Evolutionary conservation across 2,113 vertebrate species (phyloP).

Genomic region (Pluvialis apricaria): DNA sequence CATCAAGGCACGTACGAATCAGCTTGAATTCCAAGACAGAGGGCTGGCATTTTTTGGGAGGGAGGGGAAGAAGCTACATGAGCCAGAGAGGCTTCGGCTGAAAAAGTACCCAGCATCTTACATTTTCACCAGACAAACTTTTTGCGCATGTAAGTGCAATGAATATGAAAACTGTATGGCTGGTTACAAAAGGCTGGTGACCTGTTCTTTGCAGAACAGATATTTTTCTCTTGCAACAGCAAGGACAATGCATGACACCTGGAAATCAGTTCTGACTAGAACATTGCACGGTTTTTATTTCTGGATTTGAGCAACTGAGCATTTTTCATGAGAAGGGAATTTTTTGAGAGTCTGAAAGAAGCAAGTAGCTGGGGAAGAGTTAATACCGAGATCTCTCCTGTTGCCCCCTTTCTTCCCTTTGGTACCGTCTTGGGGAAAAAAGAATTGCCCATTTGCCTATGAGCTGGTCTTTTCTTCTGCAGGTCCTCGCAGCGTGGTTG

Average conservation of each 20-base stretch:
- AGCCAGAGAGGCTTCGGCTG: not conserved
- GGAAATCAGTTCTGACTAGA: not conserved
- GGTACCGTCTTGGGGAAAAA: not conserved
- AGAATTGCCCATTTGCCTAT: not conserved
- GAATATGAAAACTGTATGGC: not conserved
- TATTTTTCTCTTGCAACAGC: not conserved
- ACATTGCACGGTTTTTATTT: conserved; percentile 1
- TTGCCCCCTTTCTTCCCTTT: not conserved
- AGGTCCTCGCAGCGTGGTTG: not conserved
- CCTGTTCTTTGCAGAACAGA: not conserved
- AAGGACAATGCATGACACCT: not conserved
- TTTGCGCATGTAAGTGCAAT: not conserved
- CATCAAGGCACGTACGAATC: not conserved
- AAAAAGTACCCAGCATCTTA: not conserved
- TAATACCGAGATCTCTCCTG: not conserved
- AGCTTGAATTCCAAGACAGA: not conserved
- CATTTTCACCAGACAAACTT: not conserved
- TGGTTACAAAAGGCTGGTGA: not conserved
- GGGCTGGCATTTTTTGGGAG: not conserved
- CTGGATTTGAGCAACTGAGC: not conserved
- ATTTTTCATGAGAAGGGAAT: not conserved
- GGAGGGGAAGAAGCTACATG: not conserved
- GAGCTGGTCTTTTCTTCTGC: not conserved
- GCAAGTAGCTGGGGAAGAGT: not conserved
- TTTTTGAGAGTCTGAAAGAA: not conserved